Conservation (phyloP, 2,888 invertebrate species). For the Calephelis perditalis region DNA sequence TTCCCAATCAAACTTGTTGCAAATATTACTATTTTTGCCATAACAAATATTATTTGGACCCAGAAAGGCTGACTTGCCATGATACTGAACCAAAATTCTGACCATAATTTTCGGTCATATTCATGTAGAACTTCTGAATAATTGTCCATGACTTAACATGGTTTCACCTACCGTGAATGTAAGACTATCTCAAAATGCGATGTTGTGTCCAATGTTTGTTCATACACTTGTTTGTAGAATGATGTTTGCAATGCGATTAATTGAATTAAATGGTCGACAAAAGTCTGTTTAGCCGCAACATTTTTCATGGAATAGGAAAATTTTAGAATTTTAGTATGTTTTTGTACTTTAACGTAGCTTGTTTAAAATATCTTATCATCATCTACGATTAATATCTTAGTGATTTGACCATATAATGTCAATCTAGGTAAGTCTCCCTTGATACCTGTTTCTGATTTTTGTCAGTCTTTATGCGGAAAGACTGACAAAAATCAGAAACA, state of each 20-base stretch:
- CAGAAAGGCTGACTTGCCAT: conserved; percentile 34
- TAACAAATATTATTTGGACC: conserved; percentile 31
- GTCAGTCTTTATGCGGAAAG: too few relatives aligned
- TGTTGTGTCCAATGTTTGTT: conserved; percentile 33
- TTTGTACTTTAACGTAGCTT: too few relatives aligned
- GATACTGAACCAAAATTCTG: conserved; percentile 35
- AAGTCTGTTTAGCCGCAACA: neutral
- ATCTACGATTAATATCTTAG: too few relatives aligned
- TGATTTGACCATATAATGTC: too few relatives aligned
- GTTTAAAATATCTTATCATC: too few relatives aligned
- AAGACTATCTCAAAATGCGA: conserved; percentile 14
- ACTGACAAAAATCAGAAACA: too few relatives aligned
- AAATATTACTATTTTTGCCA: conserved; percentile 38
- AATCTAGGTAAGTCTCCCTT: too few relatives aligned
- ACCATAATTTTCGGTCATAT: conserved; percentile 39
- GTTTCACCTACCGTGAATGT: conserved; percentile 8
- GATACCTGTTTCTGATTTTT: too few relatives aligned
- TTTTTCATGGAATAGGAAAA: too few relatives aligned
- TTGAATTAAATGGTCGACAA: conserved; percentile 9
- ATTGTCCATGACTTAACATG: conserved; percentile 3
- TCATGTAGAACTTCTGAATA: conserved; percentile 20
- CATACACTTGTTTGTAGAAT: conserved; percentile 35
- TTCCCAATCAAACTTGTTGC: conserved; percentile 49
- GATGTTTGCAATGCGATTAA: conserved; percentile 21
- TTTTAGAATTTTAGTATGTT: too few relatives aligned